These are phyloP conservation scores for Melanotaenia pygmaea DNA, from an alignment of 2,797 vertebrate species.

Conservation along the genomic window DNA sequence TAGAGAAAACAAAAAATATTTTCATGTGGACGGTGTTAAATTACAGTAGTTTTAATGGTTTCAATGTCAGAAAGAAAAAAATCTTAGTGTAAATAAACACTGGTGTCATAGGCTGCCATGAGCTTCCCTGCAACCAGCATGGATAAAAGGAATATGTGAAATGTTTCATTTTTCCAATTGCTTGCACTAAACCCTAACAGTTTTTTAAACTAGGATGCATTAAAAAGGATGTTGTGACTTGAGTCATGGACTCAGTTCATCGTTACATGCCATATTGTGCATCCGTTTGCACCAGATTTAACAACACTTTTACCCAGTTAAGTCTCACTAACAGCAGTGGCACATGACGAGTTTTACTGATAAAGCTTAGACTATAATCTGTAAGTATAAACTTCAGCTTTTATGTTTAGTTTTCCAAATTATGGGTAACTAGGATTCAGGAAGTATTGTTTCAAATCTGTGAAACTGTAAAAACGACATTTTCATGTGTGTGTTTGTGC, in stretches of 20 bases:
- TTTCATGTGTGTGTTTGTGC: neutral
- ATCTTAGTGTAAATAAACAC: neutral
- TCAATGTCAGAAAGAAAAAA: neutral
- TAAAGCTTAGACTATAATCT: neutral
- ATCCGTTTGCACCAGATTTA: neutral
- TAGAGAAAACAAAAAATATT: conserved; percentile 15
- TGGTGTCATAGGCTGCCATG: no score
- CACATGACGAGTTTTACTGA: neutral
- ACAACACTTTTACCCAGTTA: neutral
- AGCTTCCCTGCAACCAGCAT: neutral
- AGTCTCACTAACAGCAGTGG: neutral
- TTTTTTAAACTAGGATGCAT: neutral
- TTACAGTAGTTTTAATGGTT: neutral
- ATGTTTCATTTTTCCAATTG: neutral
- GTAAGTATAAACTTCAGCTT: neutral
- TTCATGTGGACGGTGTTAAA: neutral
- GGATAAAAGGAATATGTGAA: neutral
- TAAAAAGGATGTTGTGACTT: neutral
- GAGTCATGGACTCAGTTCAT: neutral
- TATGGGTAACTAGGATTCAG: neutral
- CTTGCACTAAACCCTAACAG: neutral
- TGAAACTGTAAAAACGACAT: neutral
- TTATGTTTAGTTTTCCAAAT: neutral
- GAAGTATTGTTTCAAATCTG: neutral
- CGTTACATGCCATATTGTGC: neutral